Base-by-base conservation (phyloP, 2,113 vertebrate genomes). In the Dermatemys mawii region DNA sequence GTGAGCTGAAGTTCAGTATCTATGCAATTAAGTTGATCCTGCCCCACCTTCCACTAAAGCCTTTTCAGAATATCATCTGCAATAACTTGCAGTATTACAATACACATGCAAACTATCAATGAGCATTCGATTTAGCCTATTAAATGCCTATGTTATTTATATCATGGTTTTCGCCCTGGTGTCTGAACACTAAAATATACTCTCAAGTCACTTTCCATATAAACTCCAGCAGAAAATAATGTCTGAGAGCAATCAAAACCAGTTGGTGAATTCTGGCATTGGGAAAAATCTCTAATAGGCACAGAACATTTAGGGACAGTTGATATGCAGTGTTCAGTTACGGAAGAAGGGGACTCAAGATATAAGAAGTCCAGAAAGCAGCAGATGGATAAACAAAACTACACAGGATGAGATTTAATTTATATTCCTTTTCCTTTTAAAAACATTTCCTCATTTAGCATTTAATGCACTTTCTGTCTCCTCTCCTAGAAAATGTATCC, bases 401-500 rank as follows among this genome's bases (percentile, higher is more conserved):
- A 70, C 35, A 17, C n/a, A 73, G 38, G 38, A 63, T 35, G 10
- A 73, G 5, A 8, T 38, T 79, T 81, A 1, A 44, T 12, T 48
- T 11, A 8, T 50, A 19, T 2, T 49, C 13, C 32, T 53, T 87
- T 70, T 48, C 29, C 46, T 48, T 6, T 63, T 63, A 73, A 81
- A 63, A n/a, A 1, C 7, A 12, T 54, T 83, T 22, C 51, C 29
- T 67, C 26, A 5, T 88, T 46, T 32, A 80, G 6, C 17, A 86
- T 44, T 46, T 32, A 11, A 4, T 2, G 1, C 4, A 21, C 81
- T 75, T 88, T 70, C 48, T 38, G 13, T 2, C 81, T 84, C 82
- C 75, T 35, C 0, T 1, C 1, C 48, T 51, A 75, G 54, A 75
- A 57, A 4, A 2, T 1, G 44, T 26, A 2, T 57, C 9, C 79